Base-by-base conservation (phyloP, 2,888 invertebrate genomes). In the Parthenolecanium corni region DNA sequence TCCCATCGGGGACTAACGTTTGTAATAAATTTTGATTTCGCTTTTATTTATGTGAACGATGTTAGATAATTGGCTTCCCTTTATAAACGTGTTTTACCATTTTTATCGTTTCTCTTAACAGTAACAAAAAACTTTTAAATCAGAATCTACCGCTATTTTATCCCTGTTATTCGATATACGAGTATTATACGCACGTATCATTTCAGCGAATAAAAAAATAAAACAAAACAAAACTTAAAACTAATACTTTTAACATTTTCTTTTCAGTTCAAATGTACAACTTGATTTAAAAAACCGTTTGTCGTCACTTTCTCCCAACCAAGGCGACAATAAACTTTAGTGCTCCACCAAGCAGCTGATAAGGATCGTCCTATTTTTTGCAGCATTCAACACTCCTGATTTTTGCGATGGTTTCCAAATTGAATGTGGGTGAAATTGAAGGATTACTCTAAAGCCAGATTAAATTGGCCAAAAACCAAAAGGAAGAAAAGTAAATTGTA, bases 91-190 rank as follows among this genome's bases (percentile, higher is more conserved):
- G 58, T 58, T 58, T 58, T 58, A 58, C 58, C 58, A 58, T 58
- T 58, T 58, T 58, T 58, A 58, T 58, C 46, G 58, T 58, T 58
- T 49, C 58, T 58, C 46, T 58, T 49, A 49, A 58, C 58, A 38
- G 47, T 58, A 47, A 31, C 31, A 47, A 58, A 58, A 57, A 58
- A 58, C 58, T 58, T 58, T 58, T 58, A 58, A 58, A 58, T 58
- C 58, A 58, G 58, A 58, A 58, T 58, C 58, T 58, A 58, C 58
- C 58, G 58, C 58, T 49, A 58, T 58, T 58, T 58, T 58, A 58
- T 58, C 58, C 58, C 36, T 56, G 42, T 42, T 49, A 31, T 31
- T 31, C 31, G 31, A 31, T 31, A 31, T 46, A 46, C 49, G 24
- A 57, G 9, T 38, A 12, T 31, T 44, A 18, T 44, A 46, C 49